Evolutionary conservation across 2,797 vertebrate genomes (phyloP), one percentile per base, ranked within the genome.

Genomic region (Lophius americanus): DNA sequence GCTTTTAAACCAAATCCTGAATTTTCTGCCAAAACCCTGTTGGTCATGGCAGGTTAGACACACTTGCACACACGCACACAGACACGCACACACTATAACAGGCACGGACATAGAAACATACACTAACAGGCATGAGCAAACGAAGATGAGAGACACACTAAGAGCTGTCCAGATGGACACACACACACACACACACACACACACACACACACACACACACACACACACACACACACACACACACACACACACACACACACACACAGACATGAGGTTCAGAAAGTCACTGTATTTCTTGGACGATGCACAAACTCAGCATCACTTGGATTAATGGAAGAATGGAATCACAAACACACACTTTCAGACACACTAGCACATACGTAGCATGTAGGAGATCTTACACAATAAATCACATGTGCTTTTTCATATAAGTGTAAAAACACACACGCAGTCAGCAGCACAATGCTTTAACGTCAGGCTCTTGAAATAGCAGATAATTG

Each of bases 1-100:
- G 82, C 85, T 89, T 90, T 86, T 88, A 90, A 90, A 90, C 89
- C 89, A 87, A 90, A 91, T 85, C 79, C 83, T 64, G 79, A 86
- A 82, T 85, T 89, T 89, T 87, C 83, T 79, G 76, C 76, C 78
- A 61, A 85, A 88, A 89, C 87, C 79, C 73, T 86, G 60, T 76
- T 68, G 84, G 85, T 86, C 81, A 88, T 77, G 82, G 78, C 71
- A 83, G 74, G 82, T 83, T 83, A 79, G 36, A 70, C 62, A 68
- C 69, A 57, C 60, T 55, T 63, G 50, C 52, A 57, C 49, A 71
- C 68, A 70, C 64, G 58, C 43, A 54, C 44, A 46, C 51, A 70
- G 60, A 68, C 68, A 57, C 60, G 52, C 55, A 56, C 48, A 70
- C 68, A 70, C 64, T 23, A 23, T 23, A 23, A 23, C 23, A 23